Evolutionary conservation across 64 coral and sea anemone species (phyloP).

Genomic region (Astreopora myriophthalma): DNA sequence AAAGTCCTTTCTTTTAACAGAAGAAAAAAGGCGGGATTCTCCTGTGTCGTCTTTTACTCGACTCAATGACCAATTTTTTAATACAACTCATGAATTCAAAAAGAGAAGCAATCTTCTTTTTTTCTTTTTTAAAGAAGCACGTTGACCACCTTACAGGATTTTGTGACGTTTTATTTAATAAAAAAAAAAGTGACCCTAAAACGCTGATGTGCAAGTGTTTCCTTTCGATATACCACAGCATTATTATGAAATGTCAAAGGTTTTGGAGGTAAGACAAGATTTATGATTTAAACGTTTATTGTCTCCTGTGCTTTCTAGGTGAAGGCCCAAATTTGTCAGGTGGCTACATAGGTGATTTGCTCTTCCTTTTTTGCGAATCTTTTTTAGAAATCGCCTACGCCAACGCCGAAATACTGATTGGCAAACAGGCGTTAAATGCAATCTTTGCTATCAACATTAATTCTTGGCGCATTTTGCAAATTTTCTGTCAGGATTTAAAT

Average conservation of each 20-base stretch:
- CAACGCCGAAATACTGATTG: not conserved
- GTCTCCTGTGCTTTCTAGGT: not conserved
- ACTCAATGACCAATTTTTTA: not conserved
- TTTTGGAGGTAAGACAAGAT: not conserved
- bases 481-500: too few species aligned
- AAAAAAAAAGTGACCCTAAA: not conserved
- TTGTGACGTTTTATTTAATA: not conserved
- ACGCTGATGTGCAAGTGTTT: conserved; percentile 24
- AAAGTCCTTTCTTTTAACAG: not conserved
- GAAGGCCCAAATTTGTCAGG: not conserved
- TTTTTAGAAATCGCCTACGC: not conserved
- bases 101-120: not conserved
- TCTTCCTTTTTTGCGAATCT: not conserved
- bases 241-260: conserved; percentile 15
- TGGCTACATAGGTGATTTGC: conserved; percentile 1
- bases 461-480: too few species aligned
- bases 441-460: too few species aligned
- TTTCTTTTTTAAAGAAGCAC: not conserved
- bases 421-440: not conserved
- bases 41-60: not conserved
- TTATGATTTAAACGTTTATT: conserved; percentile 35
- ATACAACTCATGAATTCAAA: not conserved
- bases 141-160: not conserved
- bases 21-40: conserved; percentile 17
- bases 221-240: not conserved